Evolutionary conservation across 2,888 invertebrate genomes (phyloP).

Genomic region (Habrosyne pyritoides): DNA sequence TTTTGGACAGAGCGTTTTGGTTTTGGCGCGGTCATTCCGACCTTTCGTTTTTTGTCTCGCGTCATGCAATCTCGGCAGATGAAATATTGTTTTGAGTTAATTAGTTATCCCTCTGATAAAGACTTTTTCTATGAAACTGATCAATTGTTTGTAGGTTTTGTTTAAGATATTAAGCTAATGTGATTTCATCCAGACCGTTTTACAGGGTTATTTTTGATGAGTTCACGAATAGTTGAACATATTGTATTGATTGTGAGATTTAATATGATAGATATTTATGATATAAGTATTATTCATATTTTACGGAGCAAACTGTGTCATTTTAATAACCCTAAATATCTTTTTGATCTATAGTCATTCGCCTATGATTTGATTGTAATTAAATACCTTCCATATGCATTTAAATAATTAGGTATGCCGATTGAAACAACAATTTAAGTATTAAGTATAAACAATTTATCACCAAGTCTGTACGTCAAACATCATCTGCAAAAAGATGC

Average conservation of each 20-base stretch:
- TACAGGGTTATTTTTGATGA: too few relatives aligned
- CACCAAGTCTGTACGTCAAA: conserved; percentile 60
- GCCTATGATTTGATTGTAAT: not conserved
- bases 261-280: too few relatives aligned
- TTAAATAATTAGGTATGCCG: conserved; percentile 51
- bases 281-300: not conserved
- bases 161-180: not conserved
- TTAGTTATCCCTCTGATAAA: conserved; percentile 70
- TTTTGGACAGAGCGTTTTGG: conserved; percentile 76
- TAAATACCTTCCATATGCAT: not conserved
- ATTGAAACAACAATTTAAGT: conserved; percentile 57
- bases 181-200: too few relatives aligned
- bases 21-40: conserved; percentile 81
- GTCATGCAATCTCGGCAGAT: conserved; percentile 73
- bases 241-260: too few relatives aligned
- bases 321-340: not conserved
- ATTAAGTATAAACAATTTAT: conserved; percentile 58
- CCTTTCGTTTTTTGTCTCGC: conserved; percentile 79
- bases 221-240: too few relatives aligned
- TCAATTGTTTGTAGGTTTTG: conserved; percentile 34
- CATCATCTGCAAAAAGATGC: conserved; percentile 77
- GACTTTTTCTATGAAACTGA: conserved; percentile 62
- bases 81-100: conserved; percentile 82
- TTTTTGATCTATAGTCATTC: not conserved
- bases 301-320: not conserved